Percentiles rank a stretch among this genome's conserved stretches.
These are phyloP conservation scores for Sipunculus nudus DNA, from an alignment of 2,888 invertebrate genomes.

Conservation along the genomic window DNA sequence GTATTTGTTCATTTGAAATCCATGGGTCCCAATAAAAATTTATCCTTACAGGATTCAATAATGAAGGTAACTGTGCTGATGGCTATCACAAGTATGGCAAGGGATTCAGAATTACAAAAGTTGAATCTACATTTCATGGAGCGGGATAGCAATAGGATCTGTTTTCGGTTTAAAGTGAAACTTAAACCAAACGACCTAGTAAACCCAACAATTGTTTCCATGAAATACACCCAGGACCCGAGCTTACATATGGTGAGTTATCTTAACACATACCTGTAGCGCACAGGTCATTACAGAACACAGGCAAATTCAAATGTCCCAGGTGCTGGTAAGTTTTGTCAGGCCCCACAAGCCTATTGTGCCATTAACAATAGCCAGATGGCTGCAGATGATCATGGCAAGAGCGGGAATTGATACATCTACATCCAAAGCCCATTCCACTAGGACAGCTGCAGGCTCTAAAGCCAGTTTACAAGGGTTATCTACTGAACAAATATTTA, in stretches of 20 bases:
- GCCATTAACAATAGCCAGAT: background rate
- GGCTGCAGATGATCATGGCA: conserved; percentile 1
- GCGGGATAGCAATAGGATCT: too few relatives aligned
- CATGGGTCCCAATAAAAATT: background rate
- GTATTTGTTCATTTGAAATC: background rate
- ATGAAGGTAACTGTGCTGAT: too few relatives aligned
- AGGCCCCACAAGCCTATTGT: background rate
- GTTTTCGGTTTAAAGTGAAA: too few relatives aligned
- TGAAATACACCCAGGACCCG: too few relatives aligned
- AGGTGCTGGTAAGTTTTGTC: background rate
- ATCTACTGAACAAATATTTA: background rate
- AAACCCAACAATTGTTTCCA: too few relatives aligned
- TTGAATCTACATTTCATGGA: too few relatives aligned
- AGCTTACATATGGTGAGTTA: too few relatives aligned
- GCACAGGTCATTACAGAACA: background rate
- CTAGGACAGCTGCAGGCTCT: background rate
- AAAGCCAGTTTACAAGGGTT: background rate
- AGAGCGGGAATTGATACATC: background rate
- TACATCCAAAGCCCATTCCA: conserved; percentile 2
- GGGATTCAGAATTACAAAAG: too few relatives aligned
- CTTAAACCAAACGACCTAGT: too few relatives aligned
- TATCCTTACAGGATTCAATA: background rate
- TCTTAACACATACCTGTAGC: background rate
- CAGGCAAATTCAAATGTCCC: background rate
- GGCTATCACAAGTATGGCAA: too few relatives aligned